Evolutionary conservation across 2,888 invertebrate genomes (phyloP), one percentile per base, ranked within the genome.

Genomic region (Arctia plantaginis): DNA sequence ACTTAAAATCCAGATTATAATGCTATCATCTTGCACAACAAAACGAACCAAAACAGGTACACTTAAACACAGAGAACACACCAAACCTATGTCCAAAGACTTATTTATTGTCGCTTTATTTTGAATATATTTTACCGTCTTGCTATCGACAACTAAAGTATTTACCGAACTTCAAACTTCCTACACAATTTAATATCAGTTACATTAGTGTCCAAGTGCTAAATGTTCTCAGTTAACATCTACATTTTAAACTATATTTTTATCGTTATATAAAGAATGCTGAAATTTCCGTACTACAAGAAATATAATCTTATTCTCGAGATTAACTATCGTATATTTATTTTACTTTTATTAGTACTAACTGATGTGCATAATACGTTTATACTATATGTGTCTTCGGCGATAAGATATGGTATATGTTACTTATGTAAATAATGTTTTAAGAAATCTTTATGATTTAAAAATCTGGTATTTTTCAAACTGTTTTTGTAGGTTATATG

Each of bases 301-400:
- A 59, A 67, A 66, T 44, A 72, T 72, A 72, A 67, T 67, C 66
- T 72, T 30, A 59, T 66, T 70, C 35, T 65, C 1, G 41, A 72
- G 75, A 72, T 75, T 69, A 75, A 65, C 27, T 71, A 59, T 72
- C 65, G 66, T 72, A 55, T 69, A 69, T 72, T 69, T 72, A 72
- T 72, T 66, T 66, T 44, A 66, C 71, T 35, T 72, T 69, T 55
- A 66, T 66, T 66, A 62, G 65, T 47, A 47, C 23, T 18, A 62
- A 23, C 39, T 35, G 15, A 65, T 35, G 44, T 59, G n/a, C n/a
- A n/a, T n/a, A 70, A 27, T 69, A 65, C 30, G 30, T 18, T 73
- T 51, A 59, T 65, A 44, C 4, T 70, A n/a, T 33, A 62, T 1
- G 41, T 55, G 23, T 70, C 69, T 59, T 62, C 18, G 6, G 4